These are phyloP conservation scores for Solea senegalensis DNA, from an alignment of 2,113 vertebrate genomes.

Conservation along the genomic window DNA sequence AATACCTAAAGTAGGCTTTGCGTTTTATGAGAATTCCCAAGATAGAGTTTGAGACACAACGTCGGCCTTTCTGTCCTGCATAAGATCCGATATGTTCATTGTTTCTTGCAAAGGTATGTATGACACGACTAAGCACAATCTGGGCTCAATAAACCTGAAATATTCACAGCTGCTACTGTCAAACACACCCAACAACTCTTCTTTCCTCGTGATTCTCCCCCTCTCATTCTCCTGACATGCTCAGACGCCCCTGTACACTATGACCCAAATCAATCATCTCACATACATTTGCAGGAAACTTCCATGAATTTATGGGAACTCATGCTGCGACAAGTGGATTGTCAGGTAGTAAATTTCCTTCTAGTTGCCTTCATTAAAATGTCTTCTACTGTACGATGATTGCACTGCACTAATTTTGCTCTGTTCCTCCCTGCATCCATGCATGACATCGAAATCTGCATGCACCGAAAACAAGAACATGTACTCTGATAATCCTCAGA, in stretches of 20 bases:
- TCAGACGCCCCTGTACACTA: constrained; percentile 41
- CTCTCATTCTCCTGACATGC: constrained; percentile 31
- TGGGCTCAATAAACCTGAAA: constrained; percentile 5
- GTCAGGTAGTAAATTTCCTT: constrained; percentile 83
- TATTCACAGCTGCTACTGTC: not conserved
- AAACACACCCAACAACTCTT: not conserved
- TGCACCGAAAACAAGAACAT: constrained; percentile 22
- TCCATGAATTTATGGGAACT: constrained; percentile 85
- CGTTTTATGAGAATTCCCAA: too few relatives aligned
- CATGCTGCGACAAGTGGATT: constrained; percentile 82
- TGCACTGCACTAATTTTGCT: constrained; percentile 34
- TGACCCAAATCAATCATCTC: constrained; percentile 78
- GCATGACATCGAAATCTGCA: constrained; percentile 55
- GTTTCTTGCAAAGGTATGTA: constrained; percentile 77
- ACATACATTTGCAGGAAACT: constrained; percentile 85
- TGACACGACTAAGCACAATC: constrained; percentile 26
- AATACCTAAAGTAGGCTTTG: not conserved
- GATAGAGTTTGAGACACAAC: not conserved
- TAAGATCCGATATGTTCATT: constrained; percentile 77
- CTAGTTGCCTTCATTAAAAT: constrained; percentile 59
- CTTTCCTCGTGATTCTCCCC: not conserved
- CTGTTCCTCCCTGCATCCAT: constrained; percentile 40
- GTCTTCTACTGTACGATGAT: constrained; percentile 46
- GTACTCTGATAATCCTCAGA: not conserved
- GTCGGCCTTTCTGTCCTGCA: constrained; percentile 63